Evolutionary conservation across 2,888 invertebrate genomes (phyloP), one percentile per base, ranked within the genome.

Genomic region (Serripes groenlandicus): DNA sequence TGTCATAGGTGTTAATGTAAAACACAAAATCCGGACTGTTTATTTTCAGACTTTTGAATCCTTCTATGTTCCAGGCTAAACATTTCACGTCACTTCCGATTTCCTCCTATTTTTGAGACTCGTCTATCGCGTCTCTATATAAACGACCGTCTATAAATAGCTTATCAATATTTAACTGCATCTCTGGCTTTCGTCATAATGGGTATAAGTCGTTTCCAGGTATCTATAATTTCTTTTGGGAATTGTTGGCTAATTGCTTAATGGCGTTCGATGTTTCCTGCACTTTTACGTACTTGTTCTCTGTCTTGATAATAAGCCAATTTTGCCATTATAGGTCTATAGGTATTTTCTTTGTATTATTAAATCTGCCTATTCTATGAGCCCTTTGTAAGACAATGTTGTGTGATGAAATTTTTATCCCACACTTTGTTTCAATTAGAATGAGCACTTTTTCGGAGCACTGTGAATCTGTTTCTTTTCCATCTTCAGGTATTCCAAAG

Each of bases 321-420:
- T 28, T 62, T 62, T 18, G n/a, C 7, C n/a, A 11, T 18, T 7
- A 21, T 62, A n/a, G n/a, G n/a, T n/a, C n/a, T n/a, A n/a, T n/a
- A n/a, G n/a, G n/a, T n/a, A n/a, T n/a, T n/a, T n/a, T n/a, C 30
- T 30, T 32, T 11, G 9, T 62, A 11, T 15, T 18, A 28, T 32
- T 26, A 5, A 32, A 71, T 2, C 32, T 23, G 9, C 84, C 81
- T 15, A 78, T 32, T 7, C 75, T 23, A 49, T 85, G 81, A 0
- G 74, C 81, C 18, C 74, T 52, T 1, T 77, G 75, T n/a, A 84
- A 60, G 21, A 62, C 35, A 1, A 84, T 35, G 9, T 74, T 58
- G 15, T 58, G 28, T n/a, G 54, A 34, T 34, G 73, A 68, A 28
- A 70, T 60, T 21, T 49, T 34, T 30, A 62, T 64, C 5, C n/a